Conservation (phyloP, 2,888 invertebrate species). For the Phortica magna region DNA sequence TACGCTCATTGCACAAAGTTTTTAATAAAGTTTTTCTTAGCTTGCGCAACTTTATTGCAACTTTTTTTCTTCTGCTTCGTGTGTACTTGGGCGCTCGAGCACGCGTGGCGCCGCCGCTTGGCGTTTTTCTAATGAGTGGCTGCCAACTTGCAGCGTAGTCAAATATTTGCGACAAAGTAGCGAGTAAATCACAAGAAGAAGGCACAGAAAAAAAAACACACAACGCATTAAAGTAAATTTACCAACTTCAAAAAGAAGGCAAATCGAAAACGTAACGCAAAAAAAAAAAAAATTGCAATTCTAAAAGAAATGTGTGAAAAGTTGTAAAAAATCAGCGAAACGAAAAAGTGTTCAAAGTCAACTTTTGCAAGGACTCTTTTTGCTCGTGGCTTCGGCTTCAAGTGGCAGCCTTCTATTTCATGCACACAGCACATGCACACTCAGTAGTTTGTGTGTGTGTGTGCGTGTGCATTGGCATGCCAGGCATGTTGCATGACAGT, state of each 20-base stretch:
- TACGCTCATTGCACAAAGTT: constrained; percentile 52
- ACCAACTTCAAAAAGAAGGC: not conserved
- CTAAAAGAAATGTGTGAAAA: constrained; percentile 1
- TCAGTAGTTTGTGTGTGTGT: not conserved
- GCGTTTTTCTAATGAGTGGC: constrained; percentile 68
- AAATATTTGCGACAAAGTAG: constrained; percentile 29
- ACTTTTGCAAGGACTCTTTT: constrained; percentile 53
- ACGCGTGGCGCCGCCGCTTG: constrained; percentile 45
- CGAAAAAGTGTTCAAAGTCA: constrained; percentile 76
- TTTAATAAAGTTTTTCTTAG: constrained; percentile 66
- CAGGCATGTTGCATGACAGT: not conserved
- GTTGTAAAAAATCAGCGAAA: constrained; percentile 70
- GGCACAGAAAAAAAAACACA: not conserved
- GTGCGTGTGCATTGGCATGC: not conserved
- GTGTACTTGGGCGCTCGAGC: constrained; percentile 8
- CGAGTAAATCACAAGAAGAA: constrained; percentile 23
- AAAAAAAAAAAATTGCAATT: not conserved
- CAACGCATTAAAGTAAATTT: constrained; percentile 26
- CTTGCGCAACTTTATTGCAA: constrained; percentile 38
- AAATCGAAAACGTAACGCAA: not conserved
- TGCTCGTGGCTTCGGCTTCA: not conserved
- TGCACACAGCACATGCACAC: not conserved
- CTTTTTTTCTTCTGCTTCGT: constrained; percentile 47
- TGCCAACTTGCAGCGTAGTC: constrained; percentile 44
- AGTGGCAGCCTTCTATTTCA: not conserved